Evolutionary conservation across 53 echinoderm and acorn worm genomes (phyloP).

Genomic region (Echinarachnius parma): DNA sequence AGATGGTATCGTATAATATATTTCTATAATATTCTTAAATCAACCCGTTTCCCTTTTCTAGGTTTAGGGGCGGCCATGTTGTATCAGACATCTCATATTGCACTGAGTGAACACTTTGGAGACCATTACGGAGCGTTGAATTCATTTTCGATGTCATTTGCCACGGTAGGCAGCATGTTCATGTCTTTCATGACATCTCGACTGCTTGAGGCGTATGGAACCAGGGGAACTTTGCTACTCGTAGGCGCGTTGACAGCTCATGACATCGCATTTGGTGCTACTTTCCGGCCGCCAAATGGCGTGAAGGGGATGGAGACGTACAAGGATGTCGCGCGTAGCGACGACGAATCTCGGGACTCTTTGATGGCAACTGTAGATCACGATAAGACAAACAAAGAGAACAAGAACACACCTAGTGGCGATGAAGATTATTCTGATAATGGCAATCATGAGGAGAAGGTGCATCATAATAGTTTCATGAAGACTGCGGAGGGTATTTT

Average conservation of each 20-base stretch:
- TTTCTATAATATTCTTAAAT: too few relatives aligned
- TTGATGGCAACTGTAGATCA: too few relatives aligned
- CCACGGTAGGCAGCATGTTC: constrained; percentile 10
- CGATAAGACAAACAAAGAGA: too few relatives aligned
- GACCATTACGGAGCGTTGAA: constrained; percentile 23
- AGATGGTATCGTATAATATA: too few relatives aligned
- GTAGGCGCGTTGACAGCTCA: constrained; percentile 5
- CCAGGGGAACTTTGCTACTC: neutral
- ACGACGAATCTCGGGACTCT: too few relatives aligned
- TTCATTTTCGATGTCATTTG: neutral
- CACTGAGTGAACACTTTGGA: constrained; percentile 6
- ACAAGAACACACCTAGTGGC: too few relatives aligned
- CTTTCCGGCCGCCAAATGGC: neutral
- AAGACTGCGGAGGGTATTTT: too few relatives aligned
- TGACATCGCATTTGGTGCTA: constrained; percentile 9
- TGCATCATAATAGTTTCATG: too few relatives aligned
- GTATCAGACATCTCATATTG: constrained; percentile 6
- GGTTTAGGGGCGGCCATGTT: constrained; percentile 2
- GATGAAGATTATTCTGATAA: too few relatives aligned
- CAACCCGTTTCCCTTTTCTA: neutral
- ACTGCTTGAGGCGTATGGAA: constrained; percentile 8
- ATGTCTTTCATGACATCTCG: neutral
- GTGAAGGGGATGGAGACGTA: neutral
- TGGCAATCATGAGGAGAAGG: too few relatives aligned
- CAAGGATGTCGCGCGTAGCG: too few relatives aligned